A percentile compares a stretch with the other conserved stretches of the same genome.
These are phyloP conservation scores for Strigamia crassipes DNA, from an alignment of 2,888 invertebrate species.

Conservation along the genomic window DNA sequence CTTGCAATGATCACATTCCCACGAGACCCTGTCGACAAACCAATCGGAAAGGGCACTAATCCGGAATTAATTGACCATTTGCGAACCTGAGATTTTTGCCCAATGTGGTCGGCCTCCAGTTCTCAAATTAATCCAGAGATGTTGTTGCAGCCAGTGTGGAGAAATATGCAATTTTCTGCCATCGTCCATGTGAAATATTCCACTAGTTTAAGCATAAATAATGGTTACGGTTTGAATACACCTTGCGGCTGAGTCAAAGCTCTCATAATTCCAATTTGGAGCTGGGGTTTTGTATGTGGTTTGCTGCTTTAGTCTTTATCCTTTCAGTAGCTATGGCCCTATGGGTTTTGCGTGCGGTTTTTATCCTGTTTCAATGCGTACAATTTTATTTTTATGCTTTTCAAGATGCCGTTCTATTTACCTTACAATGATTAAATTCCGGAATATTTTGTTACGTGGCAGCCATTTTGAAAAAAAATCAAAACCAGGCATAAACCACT, in stretches of 20 bases:
- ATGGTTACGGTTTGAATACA: too few relatives aligned
- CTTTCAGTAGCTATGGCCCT: neutral
- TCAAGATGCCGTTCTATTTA: too few relatives aligned
- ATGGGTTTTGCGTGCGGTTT: too few relatives aligned
- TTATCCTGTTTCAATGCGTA: too few relatives aligned
- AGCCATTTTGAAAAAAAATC: too few relatives aligned
- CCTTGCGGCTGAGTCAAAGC: neutral
- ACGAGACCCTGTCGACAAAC: neutral
- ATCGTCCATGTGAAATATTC: too few relatives aligned
- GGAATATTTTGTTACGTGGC: too few relatives aligned
- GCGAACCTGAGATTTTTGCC: neutral
- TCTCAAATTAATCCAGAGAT: conserved; percentile 13
- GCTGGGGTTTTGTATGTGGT: neutral
- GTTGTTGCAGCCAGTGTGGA: neutral
- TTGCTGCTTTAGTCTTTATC: neutral
- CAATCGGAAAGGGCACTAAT: conserved; percentile 19
- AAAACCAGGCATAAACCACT: too few relatives aligned
- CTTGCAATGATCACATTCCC: conserved; percentile 20
- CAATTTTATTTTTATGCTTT: too few relatives aligned
- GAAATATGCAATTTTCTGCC: neutral
- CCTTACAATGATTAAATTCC: too few relatives aligned
- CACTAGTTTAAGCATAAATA: too few relatives aligned
- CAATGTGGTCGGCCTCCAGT: neutral
- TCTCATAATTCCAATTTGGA: neutral
- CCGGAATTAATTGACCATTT: conserved; percentile 8